A percentile compares a stretch with the other conserved stretches of the same genome.
phyloP scores from a whole-genome alignment of 2,888 invertebrate species.

The Parapristionchus giblindavisi region DNA sequence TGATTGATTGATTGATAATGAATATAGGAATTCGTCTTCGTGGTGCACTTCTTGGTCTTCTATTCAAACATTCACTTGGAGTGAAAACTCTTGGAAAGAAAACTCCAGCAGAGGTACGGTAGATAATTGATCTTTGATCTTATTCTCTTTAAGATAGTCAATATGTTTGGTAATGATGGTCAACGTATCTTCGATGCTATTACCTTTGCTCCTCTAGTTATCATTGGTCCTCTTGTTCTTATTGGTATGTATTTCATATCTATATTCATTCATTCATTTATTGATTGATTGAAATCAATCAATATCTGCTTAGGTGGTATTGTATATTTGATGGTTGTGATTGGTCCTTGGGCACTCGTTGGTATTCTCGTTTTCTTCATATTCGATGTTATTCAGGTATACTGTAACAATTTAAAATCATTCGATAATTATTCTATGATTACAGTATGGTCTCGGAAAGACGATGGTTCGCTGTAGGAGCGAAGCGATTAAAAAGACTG shows the following conservation, averaged over 20 bases:
- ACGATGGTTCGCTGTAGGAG: constrained; percentile 66
- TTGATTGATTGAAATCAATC: neutral
- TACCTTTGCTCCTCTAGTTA: constrained; percentile 70
- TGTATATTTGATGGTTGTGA: constrained; percentile 69
- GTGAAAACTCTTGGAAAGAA: constrained; percentile 69
- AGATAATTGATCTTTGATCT: neutral
- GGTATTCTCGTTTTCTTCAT: constrained; percentile 70
- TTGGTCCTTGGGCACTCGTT: constrained; percentile 72
- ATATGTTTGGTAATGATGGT: constrained; percentile 72
- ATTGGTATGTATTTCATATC: constrained; percentile 48
- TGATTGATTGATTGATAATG: constrained; percentile 45
- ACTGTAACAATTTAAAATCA: neutral
- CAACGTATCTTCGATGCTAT: constrained; percentile 72
- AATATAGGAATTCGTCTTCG: constrained; percentile 71
- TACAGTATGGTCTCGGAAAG: constrained; percentile 65
- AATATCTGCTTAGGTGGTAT: constrained; percentile 60
- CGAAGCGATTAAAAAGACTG: constrained; percentile 65
- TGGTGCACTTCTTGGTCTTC: constrained; percentile 70
- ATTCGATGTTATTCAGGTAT: constrained; percentile 71
- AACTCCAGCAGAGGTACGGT: constrained; percentile 70
- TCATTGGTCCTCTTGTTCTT: constrained; percentile 71
- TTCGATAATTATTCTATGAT: neutral
- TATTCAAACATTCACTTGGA: constrained; percentile 70
- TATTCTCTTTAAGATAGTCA: constrained; percentile 69
- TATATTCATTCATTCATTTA: neutral